These are phyloP conservation scores for Tauraco hartlaubi DNA, from an alignment of 2,797 vertebrate genomes.

Conservation along the genomic window DNA sequence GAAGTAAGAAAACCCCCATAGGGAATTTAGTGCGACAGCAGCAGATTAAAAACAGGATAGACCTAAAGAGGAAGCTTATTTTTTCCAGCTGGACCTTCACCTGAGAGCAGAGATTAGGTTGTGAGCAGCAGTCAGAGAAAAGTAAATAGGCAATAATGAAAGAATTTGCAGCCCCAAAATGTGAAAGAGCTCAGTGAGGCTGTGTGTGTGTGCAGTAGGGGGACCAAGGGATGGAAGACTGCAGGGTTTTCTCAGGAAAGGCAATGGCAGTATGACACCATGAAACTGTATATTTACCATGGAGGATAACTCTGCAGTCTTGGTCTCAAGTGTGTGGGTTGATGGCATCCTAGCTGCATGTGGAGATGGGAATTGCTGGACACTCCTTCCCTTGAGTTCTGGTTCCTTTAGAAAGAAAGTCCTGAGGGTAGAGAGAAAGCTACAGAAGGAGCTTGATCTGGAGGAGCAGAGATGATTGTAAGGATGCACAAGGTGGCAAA, in stretches of 20 bases:
- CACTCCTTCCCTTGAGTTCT: not conserved
- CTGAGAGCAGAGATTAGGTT: slow-evolving; percentile 49
- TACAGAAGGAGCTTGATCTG: not conserved
- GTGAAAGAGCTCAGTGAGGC: not conserved
- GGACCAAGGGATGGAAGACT: not conserved
- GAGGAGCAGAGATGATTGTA: not conserved
- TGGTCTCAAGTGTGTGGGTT: fast-evolving
- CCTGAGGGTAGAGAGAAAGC: not conserved
- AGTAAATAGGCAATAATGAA: slow-evolving; percentile 54
- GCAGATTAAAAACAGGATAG: slow-evolving; percentile 80
- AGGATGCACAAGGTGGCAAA: fast-evolving
- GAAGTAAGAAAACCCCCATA: slow-evolving; percentile 69
- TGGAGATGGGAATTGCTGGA: not conserved
- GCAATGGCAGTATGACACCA: not conserved
- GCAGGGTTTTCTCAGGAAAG: not conserved
- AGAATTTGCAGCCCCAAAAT: slow-evolving; percentile 38
- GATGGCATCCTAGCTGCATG: fast-evolving
- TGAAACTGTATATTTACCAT: not conserved
- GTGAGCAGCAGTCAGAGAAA: slow-evolving; percentile 64
- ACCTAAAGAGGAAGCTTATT: slow-evolving; percentile 73
- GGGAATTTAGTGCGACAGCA: slow-evolving; percentile 70
- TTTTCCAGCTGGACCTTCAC: slow-evolving; percentile 78
- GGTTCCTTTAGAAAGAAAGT: not conserved
- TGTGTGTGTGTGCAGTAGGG: not conserved
- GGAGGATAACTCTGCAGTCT: not conserved